These are phyloP conservation scores for Echeneis naucrates DNA, from an alignment of 2,797 vertebrate genomes.

Conservation along the genomic window DNA sequence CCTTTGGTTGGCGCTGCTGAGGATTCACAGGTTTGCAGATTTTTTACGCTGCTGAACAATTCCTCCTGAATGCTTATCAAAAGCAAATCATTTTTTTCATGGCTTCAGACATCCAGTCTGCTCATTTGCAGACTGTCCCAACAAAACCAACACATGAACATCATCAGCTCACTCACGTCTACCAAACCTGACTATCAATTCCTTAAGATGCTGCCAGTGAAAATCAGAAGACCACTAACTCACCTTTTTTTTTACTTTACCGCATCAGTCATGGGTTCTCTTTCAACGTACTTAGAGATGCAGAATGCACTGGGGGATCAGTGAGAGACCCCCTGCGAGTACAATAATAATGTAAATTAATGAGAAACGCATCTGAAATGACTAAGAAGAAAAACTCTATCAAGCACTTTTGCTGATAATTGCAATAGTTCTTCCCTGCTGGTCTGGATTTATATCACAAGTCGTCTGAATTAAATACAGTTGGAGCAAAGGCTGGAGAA, in stretches of 20 bases:
- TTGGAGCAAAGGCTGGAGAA: neutral
- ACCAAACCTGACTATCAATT: neutral
- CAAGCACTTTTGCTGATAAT: neutral
- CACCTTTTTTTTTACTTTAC: neutral
- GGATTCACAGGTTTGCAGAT: no score
- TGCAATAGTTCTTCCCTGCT: neutral
- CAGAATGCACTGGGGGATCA: neutral
- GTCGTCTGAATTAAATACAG: neutral
- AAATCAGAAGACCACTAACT: conserved; percentile 3
- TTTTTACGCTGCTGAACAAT: no score
- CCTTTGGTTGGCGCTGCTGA: conserved; percentile 6
- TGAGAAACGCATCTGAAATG: neutral
- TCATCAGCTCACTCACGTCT: neutral
- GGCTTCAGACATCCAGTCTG: neutral
- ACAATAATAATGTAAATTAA: no score
- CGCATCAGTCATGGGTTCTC: neutral
- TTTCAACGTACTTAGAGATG: no score
- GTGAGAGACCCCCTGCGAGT: no score
- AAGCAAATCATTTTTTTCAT: neutral
- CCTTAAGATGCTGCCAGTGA: neutral
- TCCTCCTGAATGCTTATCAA: neutral
- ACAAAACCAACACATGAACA: neutral
- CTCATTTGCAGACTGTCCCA: conserved; percentile 1
- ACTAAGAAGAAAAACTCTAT: neutral
- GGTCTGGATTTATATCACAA: conserved; percentile 6